Conservation (phyloP, 2,888 invertebrate species). For the Melipona beecheii region DNA sequence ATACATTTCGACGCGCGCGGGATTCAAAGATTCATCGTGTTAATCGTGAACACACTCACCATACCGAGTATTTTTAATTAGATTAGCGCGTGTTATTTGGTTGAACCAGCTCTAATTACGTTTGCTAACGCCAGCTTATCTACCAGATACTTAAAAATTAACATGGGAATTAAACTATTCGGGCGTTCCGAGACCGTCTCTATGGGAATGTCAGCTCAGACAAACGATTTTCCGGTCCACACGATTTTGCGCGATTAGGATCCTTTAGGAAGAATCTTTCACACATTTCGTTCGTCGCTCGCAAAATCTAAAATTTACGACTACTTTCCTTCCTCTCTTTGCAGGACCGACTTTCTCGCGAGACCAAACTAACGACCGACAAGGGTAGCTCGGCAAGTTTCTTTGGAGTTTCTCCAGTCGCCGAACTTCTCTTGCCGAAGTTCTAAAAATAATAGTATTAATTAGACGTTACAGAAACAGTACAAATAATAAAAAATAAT, state of each 20-base stretch:
- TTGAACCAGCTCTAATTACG: constrained; percentile 44
- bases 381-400: too few relatives aligned
- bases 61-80: constrained; percentile 50
- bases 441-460: constrained; percentile 58
- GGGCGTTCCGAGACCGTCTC: constrained; percentile 37
- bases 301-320: constrained; percentile 9
- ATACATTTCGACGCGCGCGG: constrained; percentile 17
- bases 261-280: not conserved
- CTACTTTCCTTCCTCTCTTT: not conserved
- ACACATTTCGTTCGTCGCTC: not conserved
- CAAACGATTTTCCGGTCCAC: constrained; percentile 11
- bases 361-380: constrained; percentile 34
- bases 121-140: constrained; percentile 29
- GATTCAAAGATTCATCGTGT: constrained; percentile 12
- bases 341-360: constrained; percentile 32
- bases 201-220: constrained; percentile 61
- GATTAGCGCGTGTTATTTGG: constrained; percentile 65
- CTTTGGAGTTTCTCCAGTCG: constrained; percentile 10
- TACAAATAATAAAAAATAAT: constrained; percentile 62
- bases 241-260: constrained; percentile 6
- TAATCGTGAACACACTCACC: constrained; percentile 22
- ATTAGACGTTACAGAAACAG: constrained; percentile 51
- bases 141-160: constrained; percentile 48
- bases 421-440: constrained; percentile 14
- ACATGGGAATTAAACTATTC: constrained; percentile 39